Evolutionary conservation across 2,888 invertebrate species (phyloP).

Genomic region (Ctenicera cuprea): DNA sequence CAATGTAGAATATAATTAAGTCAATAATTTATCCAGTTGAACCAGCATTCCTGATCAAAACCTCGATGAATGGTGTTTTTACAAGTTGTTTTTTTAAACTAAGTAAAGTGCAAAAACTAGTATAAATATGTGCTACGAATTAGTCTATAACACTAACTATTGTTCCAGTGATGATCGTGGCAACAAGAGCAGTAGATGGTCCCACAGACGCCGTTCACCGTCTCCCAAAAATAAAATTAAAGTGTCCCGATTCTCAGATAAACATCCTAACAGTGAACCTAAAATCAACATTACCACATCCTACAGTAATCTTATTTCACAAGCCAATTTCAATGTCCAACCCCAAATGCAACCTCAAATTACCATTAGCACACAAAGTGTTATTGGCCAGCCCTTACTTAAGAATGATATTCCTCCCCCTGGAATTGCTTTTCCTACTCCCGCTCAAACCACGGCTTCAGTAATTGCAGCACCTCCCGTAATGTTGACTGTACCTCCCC

Average conservation of each 20-base stretch:
- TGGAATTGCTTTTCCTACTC: slow-evolving; percentile 56
- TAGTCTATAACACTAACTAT: too few relatives aligned
- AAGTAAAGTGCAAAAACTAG: too few relatives aligned
- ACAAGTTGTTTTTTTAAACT: too few relatives aligned
- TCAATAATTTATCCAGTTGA: too few relatives aligned
- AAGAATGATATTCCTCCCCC: slow-evolving; percentile 61
- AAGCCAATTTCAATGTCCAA: slow-evolving; percentile 53
- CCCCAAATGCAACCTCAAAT: slow-evolving; percentile 55
- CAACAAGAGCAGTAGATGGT: slow-evolving; percentile 64
- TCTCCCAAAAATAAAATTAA: slow-evolving; percentile 65
- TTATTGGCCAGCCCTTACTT: slow-evolving; percentile 67
- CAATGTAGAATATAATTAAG: too few relatives aligned
- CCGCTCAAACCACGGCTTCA: slow-evolving; percentile 59
- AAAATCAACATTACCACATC: slow-evolving; percentile 69
- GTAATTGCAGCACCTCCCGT: slow-evolving; percentile 68
- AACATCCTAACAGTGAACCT: slow-evolving; percentile 64
- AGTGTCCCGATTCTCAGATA: slow-evolving; percentile 68
- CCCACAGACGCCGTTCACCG: slow-evolving; percentile 63
- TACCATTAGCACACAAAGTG: slow-evolving; percentile 63
- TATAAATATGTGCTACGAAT: too few relatives aligned
- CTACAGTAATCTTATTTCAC: slow-evolving; percentile 62
- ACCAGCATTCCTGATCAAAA: too few relatives aligned
- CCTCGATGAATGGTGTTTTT: too few relatives aligned
- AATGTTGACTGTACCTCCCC: slow-evolving; percentile 69
- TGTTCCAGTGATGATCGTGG: slow-evolving; percentile 65